phyloP scores from a whole-genome alignment of 2,797 vertebrate genomes.

The Acanthurus leucopareius region DNA sequence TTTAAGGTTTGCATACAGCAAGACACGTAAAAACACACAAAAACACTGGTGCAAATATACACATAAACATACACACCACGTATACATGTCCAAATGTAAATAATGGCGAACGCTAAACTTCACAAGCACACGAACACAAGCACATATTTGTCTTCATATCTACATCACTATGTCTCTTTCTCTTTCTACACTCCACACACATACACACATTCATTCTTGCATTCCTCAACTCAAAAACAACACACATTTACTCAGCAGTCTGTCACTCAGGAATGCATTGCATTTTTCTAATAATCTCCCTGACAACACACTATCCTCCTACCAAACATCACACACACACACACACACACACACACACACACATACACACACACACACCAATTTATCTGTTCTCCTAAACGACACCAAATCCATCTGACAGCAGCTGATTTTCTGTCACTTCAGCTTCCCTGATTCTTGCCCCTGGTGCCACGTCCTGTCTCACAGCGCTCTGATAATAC shows the following conservation, averaged over 20 bases:
- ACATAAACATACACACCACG: neutral
- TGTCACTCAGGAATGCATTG: constrained; percentile 58
- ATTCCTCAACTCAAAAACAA: constrained; percentile 30
- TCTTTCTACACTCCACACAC: constrained; percentile 16
- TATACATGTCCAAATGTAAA: neutral
- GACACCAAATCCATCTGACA: constrained; percentile 46
- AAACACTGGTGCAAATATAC: neutral
- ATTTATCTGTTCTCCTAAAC: constrained; percentile 15
- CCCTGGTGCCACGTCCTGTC: constrained; percentile 43
- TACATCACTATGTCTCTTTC: constrained; percentile 9
- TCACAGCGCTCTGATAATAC: constrained; percentile 2
- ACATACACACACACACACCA: constrained; percentile 13
- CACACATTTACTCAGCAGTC: constrained; percentile 45
- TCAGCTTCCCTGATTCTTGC: constrained; percentile 15
- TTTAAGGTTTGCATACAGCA: no score
- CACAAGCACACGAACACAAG: neutral
- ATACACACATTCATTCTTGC: constrained; percentile 42
- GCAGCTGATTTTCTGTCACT: constrained; percentile 56
- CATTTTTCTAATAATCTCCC: constrained; percentile 52
- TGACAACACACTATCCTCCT: constrained; percentile 58
- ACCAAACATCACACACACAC: constrained; percentile 32
- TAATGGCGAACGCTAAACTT: neutral
- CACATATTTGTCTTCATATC: neutral
- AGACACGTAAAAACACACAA: constrained; percentile 12
- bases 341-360: constrained; percentile 41